Evolutionary conservation across 2,113 vertebrate genomes (phyloP).

Genomic region (Hyaena hyaena): DNA sequence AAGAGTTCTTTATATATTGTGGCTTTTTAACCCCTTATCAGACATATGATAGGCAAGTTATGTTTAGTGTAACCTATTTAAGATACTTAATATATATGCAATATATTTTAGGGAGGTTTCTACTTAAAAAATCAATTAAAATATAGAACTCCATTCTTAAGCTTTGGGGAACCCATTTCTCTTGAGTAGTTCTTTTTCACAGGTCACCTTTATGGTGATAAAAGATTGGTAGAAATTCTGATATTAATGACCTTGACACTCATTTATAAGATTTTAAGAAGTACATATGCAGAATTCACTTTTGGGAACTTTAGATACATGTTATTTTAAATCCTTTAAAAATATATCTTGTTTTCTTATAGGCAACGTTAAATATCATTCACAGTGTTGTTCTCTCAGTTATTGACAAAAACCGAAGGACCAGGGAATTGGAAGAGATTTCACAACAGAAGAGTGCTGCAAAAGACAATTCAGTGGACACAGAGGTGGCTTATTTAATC

Average conservation of each 20-base stretch:
- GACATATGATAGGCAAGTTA: neutral
- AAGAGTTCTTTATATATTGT: slow-evolving; percentile 7
- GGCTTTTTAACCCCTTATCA: neutral
- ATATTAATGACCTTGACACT: slow-evolving; percentile 37
- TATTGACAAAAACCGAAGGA: slow-evolving; percentile 93
- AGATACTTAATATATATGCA: slow-evolving; percentile 23
- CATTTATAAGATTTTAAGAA: slow-evolving; percentile 46
- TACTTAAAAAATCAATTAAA: slow-evolving; percentile 26
- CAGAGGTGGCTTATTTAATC: slow-evolving; percentile 96
- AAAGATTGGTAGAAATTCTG: slow-evolving; percentile 23
- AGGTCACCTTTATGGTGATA: neutral
- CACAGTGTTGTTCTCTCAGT: slow-evolving; percentile 94
- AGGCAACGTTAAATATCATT: slow-evolving; percentile 94
- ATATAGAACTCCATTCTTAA: neutral
- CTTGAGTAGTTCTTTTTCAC: slow-evolving; percentile 21
- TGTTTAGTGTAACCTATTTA: neutral
- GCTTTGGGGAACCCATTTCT: slow-evolving; percentile 2
- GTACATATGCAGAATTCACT: slow-evolving; percentile 16
- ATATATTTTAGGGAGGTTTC: neutral
- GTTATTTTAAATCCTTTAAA: slow-evolving; percentile 65
- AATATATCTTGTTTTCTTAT: slow-evolving; percentile 76
- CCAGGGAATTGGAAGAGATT: slow-evolving; percentile 84
- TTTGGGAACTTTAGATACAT: slow-evolving; percentile 27
- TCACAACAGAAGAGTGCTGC: slow-evolving; percentile 81
- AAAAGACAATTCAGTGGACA: slow-evolving; percentile 85